Conservation (phyloP, 2,113 vertebrate genomes). For the Willisornis vidua region DNA sequence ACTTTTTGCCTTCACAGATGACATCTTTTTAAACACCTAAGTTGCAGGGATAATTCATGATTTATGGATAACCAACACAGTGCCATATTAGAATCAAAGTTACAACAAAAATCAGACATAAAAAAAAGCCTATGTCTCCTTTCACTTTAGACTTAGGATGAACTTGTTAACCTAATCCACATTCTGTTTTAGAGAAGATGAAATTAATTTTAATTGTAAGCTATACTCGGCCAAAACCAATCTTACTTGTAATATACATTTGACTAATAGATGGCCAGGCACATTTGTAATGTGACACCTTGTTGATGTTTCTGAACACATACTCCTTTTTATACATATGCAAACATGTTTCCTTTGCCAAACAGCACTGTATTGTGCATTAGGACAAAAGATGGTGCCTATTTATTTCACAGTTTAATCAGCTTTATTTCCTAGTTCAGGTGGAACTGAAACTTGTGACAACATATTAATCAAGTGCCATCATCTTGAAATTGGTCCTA, state of each 20-base stretch:
- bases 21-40: neutral
- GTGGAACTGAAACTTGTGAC: neutral
- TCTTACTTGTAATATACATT: neutral
- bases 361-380: neutral
- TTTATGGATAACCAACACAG: neutral
- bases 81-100: neutral
- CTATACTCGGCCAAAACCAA: neutral
- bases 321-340: neutral
- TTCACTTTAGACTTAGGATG: neutral
- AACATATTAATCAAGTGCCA: neutral
- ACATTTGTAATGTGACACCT: conserved; percentile 21
- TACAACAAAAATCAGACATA: neutral
- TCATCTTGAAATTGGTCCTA: neutral
- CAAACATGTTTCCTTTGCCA: neutral
- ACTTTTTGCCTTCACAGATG: neutral
- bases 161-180: neutral
- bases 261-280: neutral
- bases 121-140: neutral
- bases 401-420: neutral
- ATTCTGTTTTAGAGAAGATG: neutral
- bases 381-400: neutral
- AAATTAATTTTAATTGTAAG: conserved; percentile 1
- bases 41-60: neutral
- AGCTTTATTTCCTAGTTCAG: neutral
- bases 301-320: conserved; percentile 8